These are phyloP conservation scores for Otis tarda DNA, from an alignment of 2,113 vertebrate genomes.

Conservation along the genomic window DNA sequence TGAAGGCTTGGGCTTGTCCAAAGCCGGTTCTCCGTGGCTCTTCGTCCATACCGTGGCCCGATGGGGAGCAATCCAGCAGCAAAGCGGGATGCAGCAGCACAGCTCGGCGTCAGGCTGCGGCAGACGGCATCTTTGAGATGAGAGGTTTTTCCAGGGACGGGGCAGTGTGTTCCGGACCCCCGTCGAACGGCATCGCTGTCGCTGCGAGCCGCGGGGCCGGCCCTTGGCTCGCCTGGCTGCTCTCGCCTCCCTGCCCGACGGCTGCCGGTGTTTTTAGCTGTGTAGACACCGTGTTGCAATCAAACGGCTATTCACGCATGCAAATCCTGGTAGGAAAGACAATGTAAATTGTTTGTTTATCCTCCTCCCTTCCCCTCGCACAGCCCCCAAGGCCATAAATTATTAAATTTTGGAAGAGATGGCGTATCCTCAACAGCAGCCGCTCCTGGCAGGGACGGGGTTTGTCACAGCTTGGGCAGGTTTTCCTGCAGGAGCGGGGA, in stretches of 20 bases:
- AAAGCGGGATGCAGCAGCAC: neutral
- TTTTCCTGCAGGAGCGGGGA: neutral
- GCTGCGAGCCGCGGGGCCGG: neutral
- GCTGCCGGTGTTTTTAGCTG: neutral
- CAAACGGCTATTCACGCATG: conserved; percentile 26
- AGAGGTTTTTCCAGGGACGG: neutral
- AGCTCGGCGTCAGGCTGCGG: neutral
- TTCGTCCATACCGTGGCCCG: neutral
- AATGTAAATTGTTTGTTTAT: conserved; percentile 46
- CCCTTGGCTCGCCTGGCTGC: neutral
- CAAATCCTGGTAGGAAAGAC: conserved; percentile 45
- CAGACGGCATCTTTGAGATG: neutral
- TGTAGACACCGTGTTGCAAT: neutral
- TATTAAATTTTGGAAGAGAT: conserved; percentile 33
- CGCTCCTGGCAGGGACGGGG: neutral
- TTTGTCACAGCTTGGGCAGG: neutral
- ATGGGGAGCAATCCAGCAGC: neutral
- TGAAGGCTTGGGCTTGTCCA: neutral
- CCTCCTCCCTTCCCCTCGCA: neutral
- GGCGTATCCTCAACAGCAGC: neutral
- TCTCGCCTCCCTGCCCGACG: neutral
- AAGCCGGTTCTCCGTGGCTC: neutral
- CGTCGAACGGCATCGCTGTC: neutral
- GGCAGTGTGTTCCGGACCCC: neutral
- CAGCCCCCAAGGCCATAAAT: conserved; percentile 41